A percentile compares a stretch with the other conserved stretches of the same genome.
phyloP scores from a whole-genome alignment of 1,140 invertebrate genomes.

The Littorina saxatilis region DNA sequence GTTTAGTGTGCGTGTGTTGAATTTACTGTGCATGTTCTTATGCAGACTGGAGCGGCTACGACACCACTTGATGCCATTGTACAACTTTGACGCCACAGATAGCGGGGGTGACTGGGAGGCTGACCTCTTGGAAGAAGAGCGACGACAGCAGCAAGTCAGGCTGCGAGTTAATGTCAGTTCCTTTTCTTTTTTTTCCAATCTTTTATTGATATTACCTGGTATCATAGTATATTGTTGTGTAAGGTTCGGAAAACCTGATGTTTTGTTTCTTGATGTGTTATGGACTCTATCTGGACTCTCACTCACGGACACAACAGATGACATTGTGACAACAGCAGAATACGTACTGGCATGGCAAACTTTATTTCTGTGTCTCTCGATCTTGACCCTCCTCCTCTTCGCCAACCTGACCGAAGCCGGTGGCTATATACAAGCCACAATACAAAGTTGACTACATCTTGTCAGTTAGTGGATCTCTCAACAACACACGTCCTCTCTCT shows the following conservation, averaged over 20 bases:
- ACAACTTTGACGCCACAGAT: slow-evolving; percentile 82
- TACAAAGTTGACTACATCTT: no score
- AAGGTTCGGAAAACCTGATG: not conserved
- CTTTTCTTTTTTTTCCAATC: not conserved
- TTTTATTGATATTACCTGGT: not conserved
- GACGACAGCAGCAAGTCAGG: slow-evolving; percentile 41
- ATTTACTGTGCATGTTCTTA: no score
- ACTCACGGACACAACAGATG: no score
- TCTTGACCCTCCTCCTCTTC: no score
- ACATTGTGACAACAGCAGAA: no score
- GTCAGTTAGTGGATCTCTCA: no score
- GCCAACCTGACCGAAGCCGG: no score
- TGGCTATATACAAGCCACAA: no score
- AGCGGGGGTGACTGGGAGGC: slow-evolving; percentile 83
- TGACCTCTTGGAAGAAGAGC: slow-evolving; percentile 77
- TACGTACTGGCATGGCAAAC: no score
- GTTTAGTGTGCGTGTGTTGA: no score
- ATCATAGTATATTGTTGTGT: not conserved
- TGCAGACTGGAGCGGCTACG: slow-evolving; percentile 80
- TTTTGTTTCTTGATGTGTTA: not conserved
- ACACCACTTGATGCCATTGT: slow-evolving; percentile 82
- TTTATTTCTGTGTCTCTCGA: not conserved
- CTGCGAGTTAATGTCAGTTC: slow-evolving; percentile 36
- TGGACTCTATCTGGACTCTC: no score
- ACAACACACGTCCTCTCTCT: no score